These are phyloP conservation scores for Lagopus muta DNA, from an alignment of 2,113 vertebrate species.

Conservation along the genomic window DNA sequence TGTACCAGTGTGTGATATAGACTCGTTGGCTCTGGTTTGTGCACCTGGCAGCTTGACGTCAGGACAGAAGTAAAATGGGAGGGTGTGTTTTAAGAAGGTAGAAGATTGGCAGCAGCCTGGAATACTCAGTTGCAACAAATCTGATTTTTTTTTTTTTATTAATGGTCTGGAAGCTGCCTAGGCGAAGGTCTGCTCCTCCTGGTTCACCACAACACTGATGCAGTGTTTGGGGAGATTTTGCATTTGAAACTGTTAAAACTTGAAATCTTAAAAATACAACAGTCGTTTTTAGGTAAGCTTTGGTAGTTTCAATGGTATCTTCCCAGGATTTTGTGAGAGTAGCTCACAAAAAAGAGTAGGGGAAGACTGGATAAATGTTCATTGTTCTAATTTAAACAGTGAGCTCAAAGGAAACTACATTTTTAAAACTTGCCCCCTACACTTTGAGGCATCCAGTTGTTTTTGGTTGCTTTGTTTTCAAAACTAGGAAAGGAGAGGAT, in stretches of 20 bases:
- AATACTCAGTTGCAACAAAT: not conserved
- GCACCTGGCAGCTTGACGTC: not conserved
- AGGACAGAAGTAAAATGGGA: not conserved
- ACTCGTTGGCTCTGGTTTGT: not conserved
- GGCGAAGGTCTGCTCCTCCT: not conserved
- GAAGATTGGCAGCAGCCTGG: not conserved
- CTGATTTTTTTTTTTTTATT: not conserved
- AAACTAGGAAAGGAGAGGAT: not conserved
- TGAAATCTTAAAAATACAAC: not conserved
- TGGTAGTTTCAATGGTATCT: not conserved
- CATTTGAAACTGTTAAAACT: not conserved
- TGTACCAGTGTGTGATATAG: not conserved
- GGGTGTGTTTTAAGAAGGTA: not conserved
- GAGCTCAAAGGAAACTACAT: slow-evolving; percentile 23
- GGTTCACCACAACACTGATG: not conserved
- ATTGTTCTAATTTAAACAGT: not conserved
- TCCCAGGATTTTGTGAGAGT: not conserved
- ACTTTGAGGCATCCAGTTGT: not conserved
- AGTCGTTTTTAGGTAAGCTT: slow-evolving; percentile 1
- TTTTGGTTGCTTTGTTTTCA: slow-evolving; percentile 7
- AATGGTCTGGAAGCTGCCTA: not conserved
- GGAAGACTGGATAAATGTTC: not conserved
- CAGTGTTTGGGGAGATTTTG: not conserved
- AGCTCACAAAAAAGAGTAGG: not conserved
- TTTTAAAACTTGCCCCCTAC: not conserved